Evolutionary conservation across 2,113 vertebrate species (phyloP).

Genomic region (Chloropsis cyanopogon): DNA sequence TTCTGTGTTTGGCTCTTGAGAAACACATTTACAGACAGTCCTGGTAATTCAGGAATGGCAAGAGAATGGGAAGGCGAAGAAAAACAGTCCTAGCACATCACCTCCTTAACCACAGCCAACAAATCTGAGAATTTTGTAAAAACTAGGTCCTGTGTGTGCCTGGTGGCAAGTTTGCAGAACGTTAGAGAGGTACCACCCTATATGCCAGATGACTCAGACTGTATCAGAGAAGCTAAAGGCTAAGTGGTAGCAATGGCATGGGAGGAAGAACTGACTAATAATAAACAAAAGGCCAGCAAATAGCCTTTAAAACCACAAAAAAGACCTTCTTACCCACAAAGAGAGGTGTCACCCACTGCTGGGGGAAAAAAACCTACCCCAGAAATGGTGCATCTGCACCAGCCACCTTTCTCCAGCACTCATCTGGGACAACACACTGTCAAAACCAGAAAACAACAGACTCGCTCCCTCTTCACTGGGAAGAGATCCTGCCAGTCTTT

Average conservation of each 20-base stretch:
- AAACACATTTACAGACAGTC: not conserved
- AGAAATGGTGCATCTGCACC: not conserved
- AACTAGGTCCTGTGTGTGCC: not conserved
- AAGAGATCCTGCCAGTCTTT: not conserved
- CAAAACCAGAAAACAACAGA: not conserved
- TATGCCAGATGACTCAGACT: not conserved
- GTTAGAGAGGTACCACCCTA: not conserved
- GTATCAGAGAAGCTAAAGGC: not conserved
- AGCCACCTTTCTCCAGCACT: not conserved
- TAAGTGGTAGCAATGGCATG: not conserved
- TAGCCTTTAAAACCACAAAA: not conserved
- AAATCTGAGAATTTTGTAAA: not conserved
- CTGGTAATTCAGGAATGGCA: not conserved
- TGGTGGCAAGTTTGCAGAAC: not conserved
- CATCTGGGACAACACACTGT: not conserved
- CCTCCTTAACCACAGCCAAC: not conserved
- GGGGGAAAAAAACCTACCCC: not conserved
- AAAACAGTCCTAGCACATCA: not conserved
- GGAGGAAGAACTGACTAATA: not conserved
- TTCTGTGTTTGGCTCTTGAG: not conserved
- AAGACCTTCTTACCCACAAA: not conserved
- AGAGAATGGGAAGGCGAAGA: not conserved
- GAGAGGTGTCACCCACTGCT: not conserved
- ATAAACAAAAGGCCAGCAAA: not conserved
- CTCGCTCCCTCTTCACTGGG: accelerated